These are phyloP conservation scores for Gyrodactylus salaris DNA, from an alignment of 1,140 invertebrate species.

Conservation along the genomic window DNA sequence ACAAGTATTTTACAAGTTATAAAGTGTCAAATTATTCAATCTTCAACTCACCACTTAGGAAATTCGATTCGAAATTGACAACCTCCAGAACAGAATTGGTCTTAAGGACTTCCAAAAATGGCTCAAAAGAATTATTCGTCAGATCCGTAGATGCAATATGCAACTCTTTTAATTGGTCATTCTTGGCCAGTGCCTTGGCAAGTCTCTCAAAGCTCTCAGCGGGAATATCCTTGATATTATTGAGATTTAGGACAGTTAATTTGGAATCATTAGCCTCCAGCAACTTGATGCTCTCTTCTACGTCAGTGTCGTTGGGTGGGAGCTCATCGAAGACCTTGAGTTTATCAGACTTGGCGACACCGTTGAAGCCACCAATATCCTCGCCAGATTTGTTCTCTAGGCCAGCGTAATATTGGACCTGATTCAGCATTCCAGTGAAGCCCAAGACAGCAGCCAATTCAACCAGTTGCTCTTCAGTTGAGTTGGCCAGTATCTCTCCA, in stretches of 20 bases:
- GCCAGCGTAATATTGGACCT: slow-evolving; percentile 92
- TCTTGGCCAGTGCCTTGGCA: neutral
- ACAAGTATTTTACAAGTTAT: neutral
- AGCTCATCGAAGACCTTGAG: slow-evolving; percentile 51
- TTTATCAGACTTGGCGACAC: slow-evolving; percentile 63
- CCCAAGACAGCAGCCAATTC: slow-evolving; percentile 90
- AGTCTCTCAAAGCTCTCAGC: neutral
- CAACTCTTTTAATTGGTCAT: neutral
- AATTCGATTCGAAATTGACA: slow-evolving; percentile 81
- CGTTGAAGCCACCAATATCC: slow-evolving; percentile 22
- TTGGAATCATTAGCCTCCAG: slow-evolving; percentile 50
- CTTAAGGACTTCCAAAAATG: slow-evolving; percentile 23
- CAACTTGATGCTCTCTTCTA: slow-evolving; percentile 51
- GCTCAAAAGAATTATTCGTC: neutral
- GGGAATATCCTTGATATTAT: slow-evolving; percentile 3
- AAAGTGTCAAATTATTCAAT: slow-evolving; percentile 8
- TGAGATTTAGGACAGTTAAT: slow-evolving; percentile 13
- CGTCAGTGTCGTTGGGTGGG: slow-evolving; percentile 64
- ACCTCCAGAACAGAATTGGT: slow-evolving; percentile 51
- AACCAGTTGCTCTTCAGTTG: slow-evolving; percentile 85
- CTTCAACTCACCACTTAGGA: slow-evolving; percentile 32
- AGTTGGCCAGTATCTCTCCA: slow-evolving; percentile 29
- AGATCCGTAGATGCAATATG: neutral
- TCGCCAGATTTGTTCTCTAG: slow-evolving; percentile 18
- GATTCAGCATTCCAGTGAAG: slow-evolving; percentile 98